These are phyloP conservation scores for Crossoptilon crossoptilon DNA, from an alignment of 2,797 vertebrate genomes.

Conservation along the genomic window DNA sequence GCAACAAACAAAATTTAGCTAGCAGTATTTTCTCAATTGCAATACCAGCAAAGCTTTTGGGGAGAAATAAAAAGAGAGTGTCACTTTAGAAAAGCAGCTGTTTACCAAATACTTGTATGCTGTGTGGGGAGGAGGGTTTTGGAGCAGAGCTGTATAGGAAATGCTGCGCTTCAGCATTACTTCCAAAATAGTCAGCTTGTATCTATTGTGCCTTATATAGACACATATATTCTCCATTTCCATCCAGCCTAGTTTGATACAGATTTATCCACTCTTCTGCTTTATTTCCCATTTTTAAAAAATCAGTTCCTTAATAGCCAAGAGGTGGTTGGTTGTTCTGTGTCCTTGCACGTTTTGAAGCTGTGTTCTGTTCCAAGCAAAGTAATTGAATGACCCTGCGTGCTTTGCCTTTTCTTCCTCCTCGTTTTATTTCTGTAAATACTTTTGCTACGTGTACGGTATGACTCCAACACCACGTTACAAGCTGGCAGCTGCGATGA, in stretches of 20 bases:
- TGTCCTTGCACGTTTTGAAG: neutral
- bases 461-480: neutral
- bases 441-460: neutral
- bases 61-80: neutral
- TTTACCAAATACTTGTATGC: neutral
- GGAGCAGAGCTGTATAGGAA: neutral
- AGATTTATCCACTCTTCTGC: neutral
- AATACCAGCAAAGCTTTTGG: neutral
- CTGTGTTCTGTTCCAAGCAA: neutral
- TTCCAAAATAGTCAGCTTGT: neutral
- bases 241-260: neutral
- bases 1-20: neutral
- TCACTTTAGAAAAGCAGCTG: neutral
- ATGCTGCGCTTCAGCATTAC: neutral
- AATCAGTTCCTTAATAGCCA: neutral
- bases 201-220: neutral
- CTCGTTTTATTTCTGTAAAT: neutral
- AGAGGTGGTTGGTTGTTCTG: neutral
- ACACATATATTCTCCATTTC: neutral
- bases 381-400: neutral
- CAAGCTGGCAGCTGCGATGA: fast-evolving
- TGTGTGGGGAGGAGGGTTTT: neutral
- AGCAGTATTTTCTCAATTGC: fast-evolving
- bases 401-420: neutral
- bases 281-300: neutral